These are phyloP conservation scores for Venusia cambrica DNA, from an alignment of 2,888 invertebrate species.

Conservation along the genomic window DNA sequence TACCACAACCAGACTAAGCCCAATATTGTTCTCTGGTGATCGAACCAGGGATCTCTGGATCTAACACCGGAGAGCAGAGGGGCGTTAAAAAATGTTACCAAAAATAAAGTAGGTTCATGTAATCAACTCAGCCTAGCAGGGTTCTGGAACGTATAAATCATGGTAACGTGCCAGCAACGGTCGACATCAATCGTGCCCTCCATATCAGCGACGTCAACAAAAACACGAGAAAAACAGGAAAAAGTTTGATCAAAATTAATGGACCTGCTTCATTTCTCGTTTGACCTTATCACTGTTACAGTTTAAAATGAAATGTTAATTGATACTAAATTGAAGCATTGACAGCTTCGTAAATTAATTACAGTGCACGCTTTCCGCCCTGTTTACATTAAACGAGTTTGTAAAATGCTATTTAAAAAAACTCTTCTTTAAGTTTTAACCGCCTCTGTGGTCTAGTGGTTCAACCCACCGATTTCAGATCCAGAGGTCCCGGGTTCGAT, in stretches of 20 bases:
- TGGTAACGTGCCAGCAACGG: slow-evolving; percentile 52
- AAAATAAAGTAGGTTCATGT: slow-evolving; percentile 12
- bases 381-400: no score
- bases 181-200: slow-evolving; percentile 60
- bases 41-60: no score
- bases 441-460: no score
- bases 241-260: slow-evolving; percentile 27
- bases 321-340: slow-evolving; percentile 6
- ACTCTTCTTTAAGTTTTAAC: no score
- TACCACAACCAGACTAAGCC: no score
- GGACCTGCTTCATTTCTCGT: slow-evolving; percentile 13
- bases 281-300: slow-evolving; percentile 7
- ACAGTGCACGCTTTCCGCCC: no score
- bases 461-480: no score
- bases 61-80: no score
- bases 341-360: neutral
- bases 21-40: no score
- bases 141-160: slow-evolving; percentile 53
- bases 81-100: slow-evolving; percentile 2
- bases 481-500: no score
- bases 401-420: no score
- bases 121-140: slow-evolving; percentile 11
- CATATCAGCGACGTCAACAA: slow-evolving; percentile 48
- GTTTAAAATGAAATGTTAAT: slow-evolving; percentile 11
- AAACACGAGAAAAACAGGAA: slow-evolving; percentile 57